phyloP scores from a whole-genome alignment of 1,140 invertebrate genomes.

The Mactra quadrangularis region DNA sequence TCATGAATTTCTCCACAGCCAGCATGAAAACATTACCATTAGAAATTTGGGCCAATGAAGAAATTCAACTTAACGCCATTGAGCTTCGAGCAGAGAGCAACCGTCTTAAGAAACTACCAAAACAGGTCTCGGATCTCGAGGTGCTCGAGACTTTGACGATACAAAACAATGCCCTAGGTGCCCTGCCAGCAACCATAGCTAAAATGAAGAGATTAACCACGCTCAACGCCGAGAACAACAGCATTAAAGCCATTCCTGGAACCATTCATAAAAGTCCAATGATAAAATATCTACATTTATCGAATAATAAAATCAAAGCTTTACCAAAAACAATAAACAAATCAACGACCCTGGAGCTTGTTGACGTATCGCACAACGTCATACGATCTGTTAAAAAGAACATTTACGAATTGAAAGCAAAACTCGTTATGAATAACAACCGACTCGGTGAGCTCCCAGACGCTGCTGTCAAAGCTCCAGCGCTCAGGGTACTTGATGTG shows the following conservation, averaged over 20 bases:
- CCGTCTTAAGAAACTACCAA: conserved; percentile 79
- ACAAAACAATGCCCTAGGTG: conserved; percentile 71
- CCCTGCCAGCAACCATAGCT: conserved; percentile 76
- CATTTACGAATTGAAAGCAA: conserved; percentile 78
- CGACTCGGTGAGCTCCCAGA: conserved; percentile 77
- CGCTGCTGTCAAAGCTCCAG: conserved; percentile 74
- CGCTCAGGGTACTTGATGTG: conserved; percentile 74
- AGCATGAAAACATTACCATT: conserved; percentile 76
- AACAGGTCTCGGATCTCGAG: conserved; percentile 73
- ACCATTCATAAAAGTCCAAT: conserved; percentile 75
- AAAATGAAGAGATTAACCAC: conserved; percentile 74
- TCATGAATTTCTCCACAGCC: conserved; percentile 73
- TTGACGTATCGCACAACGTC: conserved; percentile 76
- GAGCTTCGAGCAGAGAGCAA: conserved; percentile 76
- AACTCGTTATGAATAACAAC: conserved; percentile 76
- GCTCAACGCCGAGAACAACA: conserved; percentile 74
- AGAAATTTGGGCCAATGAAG: conserved; percentile 81
- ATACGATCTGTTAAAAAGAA: conserved; percentile 78
- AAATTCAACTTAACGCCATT: conserved; percentile 72
- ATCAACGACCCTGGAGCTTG: conserved; percentile 68
- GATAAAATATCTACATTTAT: conserved; percentile 69
- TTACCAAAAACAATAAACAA: conserved; percentile 79
- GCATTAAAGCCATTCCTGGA: conserved; percentile 74
- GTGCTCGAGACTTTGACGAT: conserved; percentile 72
- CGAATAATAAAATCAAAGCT: conserved; percentile 77